Evolutionary conservation across 2,113 vertebrate species (phyloP).

Genomic region (Perca schrenkii): DNA sequence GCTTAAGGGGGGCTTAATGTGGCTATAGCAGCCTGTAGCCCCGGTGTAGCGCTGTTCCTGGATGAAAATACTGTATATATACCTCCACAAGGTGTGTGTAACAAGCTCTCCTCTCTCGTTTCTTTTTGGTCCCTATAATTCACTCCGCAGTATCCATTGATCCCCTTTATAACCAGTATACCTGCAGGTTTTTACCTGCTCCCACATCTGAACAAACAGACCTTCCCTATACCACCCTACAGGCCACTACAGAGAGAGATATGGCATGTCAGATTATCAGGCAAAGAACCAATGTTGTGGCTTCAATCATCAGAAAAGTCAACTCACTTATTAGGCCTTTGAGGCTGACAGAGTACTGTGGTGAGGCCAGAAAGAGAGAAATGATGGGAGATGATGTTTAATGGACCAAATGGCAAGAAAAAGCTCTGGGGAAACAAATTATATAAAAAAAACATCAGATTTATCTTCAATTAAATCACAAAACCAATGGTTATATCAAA

Average conservation of each 20-base stretch:
- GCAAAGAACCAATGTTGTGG: constrained; percentile 36
- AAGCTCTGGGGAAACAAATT: background rate
- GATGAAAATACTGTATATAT: no score
- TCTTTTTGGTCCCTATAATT: constrained; percentile 2
- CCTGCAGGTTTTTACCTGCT: constrained; percentile 33
- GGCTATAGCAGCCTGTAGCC: no score
- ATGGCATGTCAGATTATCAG: constrained; percentile 45
- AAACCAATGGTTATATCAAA: background rate
- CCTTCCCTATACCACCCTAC: constrained; percentile 26
- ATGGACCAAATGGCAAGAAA: background rate
- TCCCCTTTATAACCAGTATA: constrained; percentile 17
- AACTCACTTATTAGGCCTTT: constrained; percentile 43
- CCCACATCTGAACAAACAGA: constrained; percentile 31
- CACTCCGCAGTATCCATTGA: constrained; percentile 1
- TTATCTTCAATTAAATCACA: background rate
- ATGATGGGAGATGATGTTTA: background rate
- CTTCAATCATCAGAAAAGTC: constrained; percentile 26
- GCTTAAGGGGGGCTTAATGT: no score
- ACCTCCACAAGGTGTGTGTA: background rate
- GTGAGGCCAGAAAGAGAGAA: constrained; percentile 27
- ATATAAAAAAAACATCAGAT: background rate
- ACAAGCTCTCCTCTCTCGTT: background rate
- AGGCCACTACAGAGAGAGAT: constrained; percentile 27
- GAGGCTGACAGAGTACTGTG: constrained; percentile 16
- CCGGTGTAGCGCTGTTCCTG: no score